Base-by-base conservation (phyloP, 2,797 vertebrate genomes). In the Phataginus tricuspis region DNA sequence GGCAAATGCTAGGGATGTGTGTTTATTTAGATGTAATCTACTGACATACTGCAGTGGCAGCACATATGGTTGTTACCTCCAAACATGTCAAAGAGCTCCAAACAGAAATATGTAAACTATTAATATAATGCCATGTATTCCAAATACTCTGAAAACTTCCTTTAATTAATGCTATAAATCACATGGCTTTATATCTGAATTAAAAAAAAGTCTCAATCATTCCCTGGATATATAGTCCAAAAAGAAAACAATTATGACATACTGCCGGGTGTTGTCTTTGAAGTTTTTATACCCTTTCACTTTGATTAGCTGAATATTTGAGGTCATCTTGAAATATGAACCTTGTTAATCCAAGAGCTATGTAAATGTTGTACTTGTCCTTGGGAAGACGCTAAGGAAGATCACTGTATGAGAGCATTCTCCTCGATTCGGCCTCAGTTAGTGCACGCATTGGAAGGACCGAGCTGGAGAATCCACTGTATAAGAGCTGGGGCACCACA, bases 281-380 rank as follows among this genome's bases (percentile, higher is more conserved):
- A 96, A 37, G 27, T 84, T 96, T 96, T 90, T 86, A 61, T 66
- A 21, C 68, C 69, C 49, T 72, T 95, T 83, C 66, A 66, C 27
- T 95, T 74, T 71, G 51, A 89, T 74, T 91, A 82, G 61, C n/a
- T 78, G 29, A 86, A 42, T 92, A 84, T 51, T n/a, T 66, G 34
- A 92, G 71, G 59, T 61, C 42, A 61, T 63, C 53, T 42, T 91
- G 55, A 96, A 94, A 83, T 86, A 69, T 19, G 14, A 90, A 31
- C 37, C 19, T 86, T 89, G 71, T 68, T 69, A 37, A 37, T 93
- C 39, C 15, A 82, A 51, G 27, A 53, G 27, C 34, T 83, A 63
- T 45, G 49, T 68, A 83, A 37, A 69, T 90, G 49, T 69, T 51
- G 34, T 39, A 77, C 45, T 61, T 91, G 37, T 86, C 15, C 53